These are phyloP conservation scores for Venturia canescens DNA, from an alignment of 1,140 invertebrate genomes.

Conservation along the genomic window DNA sequence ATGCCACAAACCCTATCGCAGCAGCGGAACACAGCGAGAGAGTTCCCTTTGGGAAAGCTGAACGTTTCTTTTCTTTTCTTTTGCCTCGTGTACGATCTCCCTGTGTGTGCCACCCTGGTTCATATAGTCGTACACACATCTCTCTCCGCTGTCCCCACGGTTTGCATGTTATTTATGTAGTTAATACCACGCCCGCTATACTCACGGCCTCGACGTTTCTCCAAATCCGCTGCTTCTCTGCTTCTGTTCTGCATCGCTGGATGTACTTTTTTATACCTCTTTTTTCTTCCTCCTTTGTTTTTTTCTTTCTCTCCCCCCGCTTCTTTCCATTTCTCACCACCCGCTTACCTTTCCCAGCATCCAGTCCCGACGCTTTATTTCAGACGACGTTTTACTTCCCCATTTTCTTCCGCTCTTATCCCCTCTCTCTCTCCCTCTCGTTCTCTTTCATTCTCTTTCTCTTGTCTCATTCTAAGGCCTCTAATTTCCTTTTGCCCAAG, in stretches of 20 bases:
- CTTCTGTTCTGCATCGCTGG: slow-evolving; percentile 37
- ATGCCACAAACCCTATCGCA: neutral
- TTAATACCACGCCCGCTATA: slow-evolving; percentile 68
- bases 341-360: slow-evolving; percentile 19
- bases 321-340: slow-evolving; percentile 28
- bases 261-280: slow-evolving; percentile 24
- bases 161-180: slow-evolving; percentile 66
- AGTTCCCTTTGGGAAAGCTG: slow-evolving; percentile 11
- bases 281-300: slow-evolving; percentile 57
- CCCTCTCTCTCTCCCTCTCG: slow-evolving; percentile 13
- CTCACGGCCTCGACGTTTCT: slow-evolving; percentile 60
- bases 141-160: slow-evolving; percentile 36
- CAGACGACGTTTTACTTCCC: slow-evolving; percentile 57
- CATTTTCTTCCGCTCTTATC: slow-evolving; percentile 13
- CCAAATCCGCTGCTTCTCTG: slow-evolving; percentile 59
- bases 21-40: neutral
- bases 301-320: slow-evolving; percentile 62
- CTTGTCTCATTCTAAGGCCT: slow-evolving; percentile 40
- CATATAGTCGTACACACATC: slow-evolving; percentile 48
- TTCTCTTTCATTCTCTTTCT: neutral
- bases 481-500: slow-evolving; percentile 68
- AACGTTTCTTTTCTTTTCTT: slow-evolving; percentile 59
- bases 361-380: slow-evolving; percentile 54
- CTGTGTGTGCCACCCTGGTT: slow-evolving; percentile 47
- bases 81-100: slow-evolving; percentile 23